Base-by-base conservation (phyloP, 2,113 vertebrate genomes). In the Garra rufa region DNA sequence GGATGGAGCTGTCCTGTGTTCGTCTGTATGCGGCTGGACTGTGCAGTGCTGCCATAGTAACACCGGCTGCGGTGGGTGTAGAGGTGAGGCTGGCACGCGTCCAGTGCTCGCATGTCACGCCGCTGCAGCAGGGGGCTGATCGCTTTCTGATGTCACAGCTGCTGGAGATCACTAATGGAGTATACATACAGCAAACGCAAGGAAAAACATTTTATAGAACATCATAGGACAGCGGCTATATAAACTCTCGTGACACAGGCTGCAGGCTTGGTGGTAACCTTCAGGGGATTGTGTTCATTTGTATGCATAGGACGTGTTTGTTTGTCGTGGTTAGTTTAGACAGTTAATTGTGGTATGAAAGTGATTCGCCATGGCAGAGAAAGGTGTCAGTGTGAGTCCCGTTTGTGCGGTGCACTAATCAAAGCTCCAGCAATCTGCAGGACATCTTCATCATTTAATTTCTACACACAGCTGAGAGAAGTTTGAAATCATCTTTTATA, bases 11-110 rank as follows among this genome's bases (percentile, higher is more conserved):
- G 63, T 61, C 77, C 83, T 21, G 52, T 19, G 0, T 55, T 9
- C 21, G 52, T 57, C 21, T 57, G 34, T 5, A 34, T 34, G 34
- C 34, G 34, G 34, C 34, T 34, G 34, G 34, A 34, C 34, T 34
- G 52, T 3, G 4, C 74, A 74, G 19, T 44, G 89, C 88, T 90
- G 52, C 90, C 91, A 92, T 91, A 90, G 91, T 87, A 91, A 92
- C 91, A 83, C 87, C 0, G 24, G 59, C 59, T 61, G 52, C 9
- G 21, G 52, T 55, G 52, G 52, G 19, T 21, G 52, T 55, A 55
- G 52, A 55, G 52, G 52, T 55, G 52, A 55, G 52, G 52, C 8
- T 21, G 52, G 52, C 21, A 9, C 3, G 52, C 21, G 21, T 57
- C 52, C 52, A 57, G 52, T 21, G 1, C 52, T 57, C 52, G 21